These are phyloP conservation scores for Deilephila porcellus DNA, from an alignment of 2,888 invertebrate genomes.

Conservation along the genomic window DNA sequence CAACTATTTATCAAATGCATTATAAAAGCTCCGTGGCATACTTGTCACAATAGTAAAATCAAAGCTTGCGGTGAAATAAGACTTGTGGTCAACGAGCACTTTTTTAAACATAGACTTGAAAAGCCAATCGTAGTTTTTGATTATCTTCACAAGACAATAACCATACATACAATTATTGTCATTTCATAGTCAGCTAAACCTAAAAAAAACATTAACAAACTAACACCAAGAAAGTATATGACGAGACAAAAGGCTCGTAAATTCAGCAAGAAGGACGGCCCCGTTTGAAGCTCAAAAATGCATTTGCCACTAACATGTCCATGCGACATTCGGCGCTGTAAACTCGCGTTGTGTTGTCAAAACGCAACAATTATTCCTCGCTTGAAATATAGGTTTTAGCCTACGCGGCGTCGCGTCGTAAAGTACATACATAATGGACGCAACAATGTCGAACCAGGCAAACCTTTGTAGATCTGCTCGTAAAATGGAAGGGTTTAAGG, in stretches of 20 bases:
- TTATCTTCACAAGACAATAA: no score
- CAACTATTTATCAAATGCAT: no score
- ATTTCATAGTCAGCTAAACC: neutral
- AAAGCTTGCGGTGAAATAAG: no score
- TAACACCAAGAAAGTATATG: neutral
- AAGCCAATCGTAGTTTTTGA: neutral
- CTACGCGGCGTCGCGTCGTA: constrained; percentile 41
- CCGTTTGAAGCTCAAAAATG: constrained; percentile 15
- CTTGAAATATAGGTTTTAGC: constrained; percentile 32
- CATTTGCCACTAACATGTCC: constrained; percentile 25
- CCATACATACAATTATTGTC: no score
- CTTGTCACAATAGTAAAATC: no score
- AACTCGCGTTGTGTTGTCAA: constrained; percentile 22
- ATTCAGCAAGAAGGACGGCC: neutral
- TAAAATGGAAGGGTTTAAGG: constrained; percentile 23
- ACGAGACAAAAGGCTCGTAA: constrained; percentile 18
- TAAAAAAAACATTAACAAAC: neutral
- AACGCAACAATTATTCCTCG: constrained; percentile 30
- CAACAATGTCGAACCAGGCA: constrained; percentile 41
- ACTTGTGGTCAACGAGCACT: no score
- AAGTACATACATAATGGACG: constrained; percentile 44
- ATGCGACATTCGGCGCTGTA: constrained; percentile 25
- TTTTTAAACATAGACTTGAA: neutral
- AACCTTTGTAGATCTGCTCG: constrained; percentile 18
- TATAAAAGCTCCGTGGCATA: no score